Evolutionary conservation across 2,113 vertebrate species (phyloP).

Genomic region (Aegotheles bennettii): DNA sequence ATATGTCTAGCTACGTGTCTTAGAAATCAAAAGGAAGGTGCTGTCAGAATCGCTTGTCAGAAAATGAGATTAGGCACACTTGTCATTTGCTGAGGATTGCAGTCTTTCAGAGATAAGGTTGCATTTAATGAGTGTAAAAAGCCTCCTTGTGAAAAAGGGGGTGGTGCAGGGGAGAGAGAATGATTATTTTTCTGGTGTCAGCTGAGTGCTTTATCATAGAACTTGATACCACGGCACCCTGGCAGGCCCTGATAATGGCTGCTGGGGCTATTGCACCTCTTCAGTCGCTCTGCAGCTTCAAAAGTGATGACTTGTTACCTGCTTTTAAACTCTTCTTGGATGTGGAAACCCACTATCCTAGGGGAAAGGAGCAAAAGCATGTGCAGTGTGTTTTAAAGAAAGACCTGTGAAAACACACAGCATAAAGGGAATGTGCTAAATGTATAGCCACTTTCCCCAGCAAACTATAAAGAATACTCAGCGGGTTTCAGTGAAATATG

Average conservation of each 20-base stretch:
- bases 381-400: constrained; percentile 63
- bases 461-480: constrained; percentile 57
- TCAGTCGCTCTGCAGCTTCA: constrained; percentile 49
- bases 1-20: constrained; percentile 93
- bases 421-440: constrained; percentile 56
- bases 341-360: constrained; percentile 56
- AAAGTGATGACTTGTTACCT: constrained; percentile 58
- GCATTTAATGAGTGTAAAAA: constrained; percentile 90
- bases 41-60: constrained; percentile 92
- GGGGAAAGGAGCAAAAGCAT: constrained; percentile 47
- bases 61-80: constrained; percentile 91
- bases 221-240: constrained; percentile 65
- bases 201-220: constrained; percentile 75
- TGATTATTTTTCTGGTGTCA: constrained; percentile 72
- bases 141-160: constrained; percentile 74
- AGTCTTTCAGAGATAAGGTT: constrained; percentile 90
- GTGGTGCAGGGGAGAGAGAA: constrained; percentile 58
- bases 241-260: constrained; percentile 70
- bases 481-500: constrained; percentile 51
- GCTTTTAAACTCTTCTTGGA: constrained; percentile 68
- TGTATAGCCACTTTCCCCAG: constrained; percentile 45
- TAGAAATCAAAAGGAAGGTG: constrained; percentile 92
- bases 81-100: constrained; percentile 89
- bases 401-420: constrained; percentile 54
- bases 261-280: constrained; percentile 62